A percentile compares a stretch with the other conserved stretches of the same genome.
Evolutionary conservation across 1,140 invertebrate species (phyloP).

Genomic region (Drosophila ambigua): DNA sequence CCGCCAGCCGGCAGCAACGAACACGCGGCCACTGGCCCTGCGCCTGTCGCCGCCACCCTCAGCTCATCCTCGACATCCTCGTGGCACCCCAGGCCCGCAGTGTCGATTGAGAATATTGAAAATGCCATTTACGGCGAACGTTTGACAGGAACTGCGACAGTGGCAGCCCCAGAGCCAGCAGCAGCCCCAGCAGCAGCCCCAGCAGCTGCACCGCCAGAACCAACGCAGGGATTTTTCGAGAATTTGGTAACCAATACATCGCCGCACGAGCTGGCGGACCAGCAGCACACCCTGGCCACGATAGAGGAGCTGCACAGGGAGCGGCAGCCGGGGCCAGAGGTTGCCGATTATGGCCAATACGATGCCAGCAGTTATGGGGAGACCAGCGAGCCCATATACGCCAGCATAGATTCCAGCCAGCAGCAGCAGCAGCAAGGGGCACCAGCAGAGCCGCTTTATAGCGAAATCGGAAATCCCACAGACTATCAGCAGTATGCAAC

Average conservation of each 20-base stretch:
- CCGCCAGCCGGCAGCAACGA: slow-evolving; percentile 33
- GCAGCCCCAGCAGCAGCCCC: slow-evolving; percentile 17
- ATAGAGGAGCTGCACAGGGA: slow-evolving; percentile 4
- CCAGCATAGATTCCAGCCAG: slow-evolving; percentile 59
- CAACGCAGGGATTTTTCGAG: slow-evolving; percentile 62
- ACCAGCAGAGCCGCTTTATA: slow-evolving; percentile 63
- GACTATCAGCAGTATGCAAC: slow-evolving; percentile 70
- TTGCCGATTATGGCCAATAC: slow-evolving; percentile 56
- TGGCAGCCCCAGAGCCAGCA: slow-evolving; percentile 16
- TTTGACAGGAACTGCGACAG: slow-evolving; percentile 46
- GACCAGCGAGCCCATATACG: slow-evolving; percentile 61
- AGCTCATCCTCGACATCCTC: slow-evolving; percentile 9
- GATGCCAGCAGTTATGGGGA: slow-evolving; percentile 65
- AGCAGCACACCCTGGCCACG: slow-evolving; percentile 3
- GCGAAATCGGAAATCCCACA: slow-evolving; percentile 78
- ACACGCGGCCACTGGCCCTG: background rate
- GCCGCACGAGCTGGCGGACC: slow-evolving; percentile 14
- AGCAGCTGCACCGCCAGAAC: background rate
- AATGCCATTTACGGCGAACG: slow-evolving; percentile 83
- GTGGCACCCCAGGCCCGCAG: slow-evolving; percentile 52
- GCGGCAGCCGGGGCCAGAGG: slow-evolving; percentile 20
- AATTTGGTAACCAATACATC: slow-evolving; percentile 59
- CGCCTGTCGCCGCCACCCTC: background rate
- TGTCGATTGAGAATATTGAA: slow-evolving; percentile 83
- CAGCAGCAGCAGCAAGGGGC: slow-evolving; percentile 27